phyloP scores from a whole-genome alignment of 2,797 vertebrate genomes.

The Tolypeutes matacus region DNA sequence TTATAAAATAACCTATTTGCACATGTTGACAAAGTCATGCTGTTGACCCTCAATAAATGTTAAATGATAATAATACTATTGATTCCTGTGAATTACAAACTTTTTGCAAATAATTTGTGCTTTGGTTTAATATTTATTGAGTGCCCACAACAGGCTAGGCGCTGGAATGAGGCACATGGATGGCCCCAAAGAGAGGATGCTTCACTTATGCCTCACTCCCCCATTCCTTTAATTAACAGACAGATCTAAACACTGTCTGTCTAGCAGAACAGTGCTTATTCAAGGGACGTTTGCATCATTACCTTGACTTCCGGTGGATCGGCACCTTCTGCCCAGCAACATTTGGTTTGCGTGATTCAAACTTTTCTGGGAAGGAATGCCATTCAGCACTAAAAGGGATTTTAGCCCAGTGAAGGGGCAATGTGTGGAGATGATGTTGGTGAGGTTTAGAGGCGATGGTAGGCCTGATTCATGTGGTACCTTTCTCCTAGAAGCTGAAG shows the following conservation, averaged over 20 bases:
- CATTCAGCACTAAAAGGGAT: not conserved
- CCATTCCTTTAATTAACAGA: not conserved
- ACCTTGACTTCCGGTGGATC: not conserved
- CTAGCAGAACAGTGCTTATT: not conserved
- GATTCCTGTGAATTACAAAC: slow-evolving; percentile 79
- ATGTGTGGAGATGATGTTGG: not conserved
- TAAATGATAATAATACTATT: slow-evolving; percentile 74
- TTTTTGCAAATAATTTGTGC: slow-evolving; percentile 42
- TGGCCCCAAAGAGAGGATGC: not conserved
- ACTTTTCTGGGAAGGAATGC: not conserved
- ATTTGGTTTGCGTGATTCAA: not conserved
- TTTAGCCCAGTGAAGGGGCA: not conserved
- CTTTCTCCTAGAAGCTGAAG: not conserved
- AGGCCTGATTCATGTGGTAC: not conserved
- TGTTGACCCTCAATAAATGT: slow-evolving; percentile 86
- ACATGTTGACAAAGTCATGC: slow-evolving; percentile 70
- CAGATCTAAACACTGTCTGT: not conserved
- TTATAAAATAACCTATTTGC: slow-evolving; percentile 63
- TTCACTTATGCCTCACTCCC: fast-evolving
- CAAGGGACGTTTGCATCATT: not conserved
- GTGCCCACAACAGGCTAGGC: slow-evolving; percentile 78
- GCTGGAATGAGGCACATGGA: not conserved
- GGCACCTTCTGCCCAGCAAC: not conserved
- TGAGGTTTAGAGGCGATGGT: not conserved
- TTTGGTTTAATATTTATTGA: slow-evolving; percentile 84